Conservation (phyloP, 2,113 vertebrate genomes). For the Thalassoma bifasciatum region DNA sequence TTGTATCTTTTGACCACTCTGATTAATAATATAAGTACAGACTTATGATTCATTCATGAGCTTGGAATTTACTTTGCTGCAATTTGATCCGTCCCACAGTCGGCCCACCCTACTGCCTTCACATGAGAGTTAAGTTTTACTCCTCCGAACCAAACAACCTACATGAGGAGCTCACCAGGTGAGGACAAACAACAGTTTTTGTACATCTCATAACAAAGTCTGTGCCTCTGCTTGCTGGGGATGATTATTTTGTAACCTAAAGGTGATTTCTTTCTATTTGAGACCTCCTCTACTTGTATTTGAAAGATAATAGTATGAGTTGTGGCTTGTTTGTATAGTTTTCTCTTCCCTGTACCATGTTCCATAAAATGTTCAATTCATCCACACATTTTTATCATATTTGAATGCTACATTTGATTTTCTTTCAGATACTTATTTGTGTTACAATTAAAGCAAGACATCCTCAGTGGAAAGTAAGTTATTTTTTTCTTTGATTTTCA, state of each 20-base stretch:
- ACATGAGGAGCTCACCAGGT: constrained; percentile 97
- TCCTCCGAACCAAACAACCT: constrained; percentile 99
- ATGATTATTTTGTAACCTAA: too few species aligned
- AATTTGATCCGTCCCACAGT: constrained; percentile 74
- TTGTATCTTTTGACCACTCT: too few species aligned
- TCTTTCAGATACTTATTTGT: constrained; percentile 95
- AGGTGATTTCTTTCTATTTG: background rate
- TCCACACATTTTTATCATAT: too few species aligned
- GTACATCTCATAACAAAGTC: background rate
- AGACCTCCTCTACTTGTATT: too few species aligned
- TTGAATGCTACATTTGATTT: background rate
- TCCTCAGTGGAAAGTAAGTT: constrained; percentile 98
- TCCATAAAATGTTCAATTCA: too few species aligned
- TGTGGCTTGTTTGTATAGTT: too few species aligned
- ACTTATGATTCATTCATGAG: too few species aligned
- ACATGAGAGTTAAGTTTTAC: constrained; percentile 98
- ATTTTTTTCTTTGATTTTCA: too few species aligned
- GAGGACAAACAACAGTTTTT: constrained; percentile 11
- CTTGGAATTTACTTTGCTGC: background rate
- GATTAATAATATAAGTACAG: too few species aligned
- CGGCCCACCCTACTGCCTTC: constrained; percentile 97
- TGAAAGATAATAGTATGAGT: too few species aligned
- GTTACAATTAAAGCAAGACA: constrained; percentile 95
- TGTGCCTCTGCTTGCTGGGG: too few species aligned
- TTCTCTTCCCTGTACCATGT: too few species aligned